Conservation (phyloP, 2,797 vertebrate genomes). For the Crenuchus spilurus region DNA sequence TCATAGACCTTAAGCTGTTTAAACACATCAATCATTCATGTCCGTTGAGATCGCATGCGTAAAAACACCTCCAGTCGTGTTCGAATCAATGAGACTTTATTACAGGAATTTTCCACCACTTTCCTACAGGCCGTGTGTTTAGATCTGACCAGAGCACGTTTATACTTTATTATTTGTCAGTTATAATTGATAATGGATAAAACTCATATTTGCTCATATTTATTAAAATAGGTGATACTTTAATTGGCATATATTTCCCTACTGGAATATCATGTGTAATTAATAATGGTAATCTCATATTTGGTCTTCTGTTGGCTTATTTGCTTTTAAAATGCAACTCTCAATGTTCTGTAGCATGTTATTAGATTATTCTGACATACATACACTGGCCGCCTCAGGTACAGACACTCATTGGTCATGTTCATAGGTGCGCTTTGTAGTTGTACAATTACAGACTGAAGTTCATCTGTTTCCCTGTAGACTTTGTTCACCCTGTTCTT, state of each 20-base stretch:
- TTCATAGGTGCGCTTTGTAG: too few relatives aligned
- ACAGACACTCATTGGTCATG: too few relatives aligned
- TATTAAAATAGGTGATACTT: background rate
- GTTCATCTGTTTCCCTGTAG: too few relatives aligned
- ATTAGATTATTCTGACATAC: background rate
- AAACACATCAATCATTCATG: constrained; percentile 56
- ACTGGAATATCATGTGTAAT: background rate
- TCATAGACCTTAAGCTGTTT: constrained; percentile 52
- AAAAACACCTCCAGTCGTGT: constrained; percentile 20
- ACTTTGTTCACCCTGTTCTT: too few relatives aligned
- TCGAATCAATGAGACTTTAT: constrained; percentile 48
- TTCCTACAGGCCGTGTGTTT: background rate
- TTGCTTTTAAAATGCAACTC: background rate
- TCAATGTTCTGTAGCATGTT: too few relatives aligned
- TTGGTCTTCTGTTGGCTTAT: background rate
- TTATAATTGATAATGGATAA: background rate
- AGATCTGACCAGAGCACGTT: background rate
- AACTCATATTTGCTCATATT: too few relatives aligned
- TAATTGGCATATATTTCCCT: background rate
- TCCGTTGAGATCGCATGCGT: constrained; percentile 25
- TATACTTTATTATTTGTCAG: background rate
- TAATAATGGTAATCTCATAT: background rate
- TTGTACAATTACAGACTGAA: too few relatives aligned
- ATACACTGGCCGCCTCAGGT: too few relatives aligned
- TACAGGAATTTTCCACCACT: background rate